A percentile compares a stretch with the other conserved stretches of the same genome.
Conservation (phyloP, 2,797 vertebrate species). For the Ptychobarbus kaznakovi region DNA sequence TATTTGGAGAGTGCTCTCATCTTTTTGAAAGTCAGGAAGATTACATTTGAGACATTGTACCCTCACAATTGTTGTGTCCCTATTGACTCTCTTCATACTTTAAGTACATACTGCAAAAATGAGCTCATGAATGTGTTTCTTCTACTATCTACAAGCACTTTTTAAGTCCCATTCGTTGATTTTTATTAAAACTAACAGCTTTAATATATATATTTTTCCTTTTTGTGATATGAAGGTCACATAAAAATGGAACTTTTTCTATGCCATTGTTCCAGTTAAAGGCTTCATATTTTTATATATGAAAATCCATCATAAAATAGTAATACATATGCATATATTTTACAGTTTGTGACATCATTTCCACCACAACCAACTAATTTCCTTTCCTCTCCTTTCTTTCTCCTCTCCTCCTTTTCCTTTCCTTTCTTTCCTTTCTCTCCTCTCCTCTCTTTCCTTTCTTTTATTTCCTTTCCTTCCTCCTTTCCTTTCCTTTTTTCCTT, state of each 20-base stretch:
- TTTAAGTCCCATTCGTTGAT: background rate
- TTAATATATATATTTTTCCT: background rate
- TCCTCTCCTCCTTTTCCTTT: no score
- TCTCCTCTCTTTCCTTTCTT: background rate
- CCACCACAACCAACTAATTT: background rate
- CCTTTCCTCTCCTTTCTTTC: background rate
- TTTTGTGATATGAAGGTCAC: background rate
- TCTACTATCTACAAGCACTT: background rate
- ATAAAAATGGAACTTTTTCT: background rate
- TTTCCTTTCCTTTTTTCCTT: no score
- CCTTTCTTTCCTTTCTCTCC: no score
- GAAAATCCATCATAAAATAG: background rate
- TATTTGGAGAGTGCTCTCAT: background rate
- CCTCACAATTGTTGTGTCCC: background rate
- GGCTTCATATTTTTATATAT: background rate
- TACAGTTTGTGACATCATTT: background rate
- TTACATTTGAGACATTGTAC: background rate
- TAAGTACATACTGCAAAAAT: background rate
- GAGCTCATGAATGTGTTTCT: background rate
- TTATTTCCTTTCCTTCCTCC: no score
- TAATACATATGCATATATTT: background rate
- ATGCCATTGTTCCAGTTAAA: background rate
- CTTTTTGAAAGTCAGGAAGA: background rate
- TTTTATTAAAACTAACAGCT: background rate
- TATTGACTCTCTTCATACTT: slow-evolving; percentile 7